phyloP scores from a whole-genome alignment of 2,797 vertebrate species.

The Monodelphis domestica region DNA sequence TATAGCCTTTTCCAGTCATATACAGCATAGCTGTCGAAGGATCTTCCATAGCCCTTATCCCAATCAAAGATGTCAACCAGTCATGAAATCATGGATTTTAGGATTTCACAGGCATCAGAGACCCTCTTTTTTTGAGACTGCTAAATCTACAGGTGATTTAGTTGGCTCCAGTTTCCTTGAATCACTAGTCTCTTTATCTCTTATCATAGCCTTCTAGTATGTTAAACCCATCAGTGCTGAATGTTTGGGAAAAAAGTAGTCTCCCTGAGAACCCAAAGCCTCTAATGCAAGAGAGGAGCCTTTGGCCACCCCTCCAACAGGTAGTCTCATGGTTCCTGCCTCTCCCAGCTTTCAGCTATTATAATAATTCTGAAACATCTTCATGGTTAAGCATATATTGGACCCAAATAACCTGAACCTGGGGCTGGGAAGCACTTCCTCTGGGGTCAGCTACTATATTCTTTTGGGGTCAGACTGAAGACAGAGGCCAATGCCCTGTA shows the following conservation, averaged over 20 bases:
- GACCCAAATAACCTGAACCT: slow-evolving; percentile 78
- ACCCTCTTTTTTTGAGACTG: slow-evolving; percentile 27
- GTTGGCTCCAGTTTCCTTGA: slow-evolving; percentile 57
- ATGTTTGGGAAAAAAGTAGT: slow-evolving; percentile 71
- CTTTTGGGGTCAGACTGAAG: slow-evolving; percentile 73
- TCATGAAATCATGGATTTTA: slow-evolving; percentile 50
- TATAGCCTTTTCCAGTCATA: slow-evolving; percentile 42
- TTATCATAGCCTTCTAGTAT: slow-evolving; percentile 61
- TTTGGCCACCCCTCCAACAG: slow-evolving; percentile 67
- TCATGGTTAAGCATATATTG: slow-evolving; percentile 76
- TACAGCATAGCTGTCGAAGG: slow-evolving; percentile 13
- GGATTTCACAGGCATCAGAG: slow-evolving; percentile 57
- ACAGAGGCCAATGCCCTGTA: slow-evolving; percentile 76
- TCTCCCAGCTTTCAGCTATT: slow-evolving; percentile 73
- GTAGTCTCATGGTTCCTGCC: slow-evolving; percentile 78
- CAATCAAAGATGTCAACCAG: slow-evolving; percentile 4
- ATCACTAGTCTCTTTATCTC: slow-evolving; percentile 13
- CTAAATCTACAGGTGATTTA: slow-evolving; percentile 50
- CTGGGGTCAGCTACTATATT: slow-evolving; percentile 77
- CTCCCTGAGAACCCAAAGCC: slow-evolving; percentile 68
- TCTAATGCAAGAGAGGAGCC: slow-evolving; percentile 67
- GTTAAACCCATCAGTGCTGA: slow-evolving; percentile 76
- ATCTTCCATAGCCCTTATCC: background rate
- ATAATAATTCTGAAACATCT: slow-evolving; percentile 79
- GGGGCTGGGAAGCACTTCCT: slow-evolving; percentile 76